Conservation (phyloP, 1,140 invertebrate species). For the Drosophila lacteicornis region DNA sequence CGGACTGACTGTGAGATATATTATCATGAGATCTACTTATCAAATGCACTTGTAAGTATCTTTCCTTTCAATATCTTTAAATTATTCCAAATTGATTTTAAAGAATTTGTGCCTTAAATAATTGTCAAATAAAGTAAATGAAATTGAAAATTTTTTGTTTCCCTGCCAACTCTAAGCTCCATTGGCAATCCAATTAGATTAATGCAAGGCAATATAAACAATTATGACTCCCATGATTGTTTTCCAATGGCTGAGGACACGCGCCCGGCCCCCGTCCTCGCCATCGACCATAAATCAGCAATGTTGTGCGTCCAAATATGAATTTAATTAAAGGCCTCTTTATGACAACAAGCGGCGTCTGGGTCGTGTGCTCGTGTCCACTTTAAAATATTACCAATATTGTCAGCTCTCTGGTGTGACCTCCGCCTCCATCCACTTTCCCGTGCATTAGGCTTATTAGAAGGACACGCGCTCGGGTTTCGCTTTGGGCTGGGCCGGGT, state of each 20-base stretch:
- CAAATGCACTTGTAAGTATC: no score
- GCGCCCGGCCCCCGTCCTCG: constrained; percentile 6
- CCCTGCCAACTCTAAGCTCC: background rate
- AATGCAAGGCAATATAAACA: constrained; percentile 48
- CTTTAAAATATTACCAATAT: constrained; percentile 83
- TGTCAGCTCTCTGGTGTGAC: constrained; percentile 70
- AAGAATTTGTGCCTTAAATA: no score
- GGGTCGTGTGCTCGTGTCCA: constrained; percentile 62
- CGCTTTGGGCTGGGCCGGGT: background rate
- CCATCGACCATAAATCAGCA: constrained; percentile 66
- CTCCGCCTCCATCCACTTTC: constrained; percentile 39
- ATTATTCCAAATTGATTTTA: no score
- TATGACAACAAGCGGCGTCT: constrained; percentile 65
- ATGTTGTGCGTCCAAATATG: constrained; percentile 66
- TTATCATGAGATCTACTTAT: background rate
- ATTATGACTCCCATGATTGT: constrained; percentile 53
- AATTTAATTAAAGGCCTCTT: constrained; percentile 81
- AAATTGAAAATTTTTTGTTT: background rate
- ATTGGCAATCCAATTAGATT: constrained; percentile 46
- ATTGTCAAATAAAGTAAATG: background rate
- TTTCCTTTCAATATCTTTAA: background rate
- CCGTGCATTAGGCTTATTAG: constrained; percentile 80
- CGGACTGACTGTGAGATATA: background rate
- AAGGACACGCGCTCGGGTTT: constrained; percentile 63
- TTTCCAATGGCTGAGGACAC: constrained; percentile 46